phyloP scores from a whole-genome alignment of 1,140 invertebrate genomes.

The Neodiprion lecontei region DNA sequence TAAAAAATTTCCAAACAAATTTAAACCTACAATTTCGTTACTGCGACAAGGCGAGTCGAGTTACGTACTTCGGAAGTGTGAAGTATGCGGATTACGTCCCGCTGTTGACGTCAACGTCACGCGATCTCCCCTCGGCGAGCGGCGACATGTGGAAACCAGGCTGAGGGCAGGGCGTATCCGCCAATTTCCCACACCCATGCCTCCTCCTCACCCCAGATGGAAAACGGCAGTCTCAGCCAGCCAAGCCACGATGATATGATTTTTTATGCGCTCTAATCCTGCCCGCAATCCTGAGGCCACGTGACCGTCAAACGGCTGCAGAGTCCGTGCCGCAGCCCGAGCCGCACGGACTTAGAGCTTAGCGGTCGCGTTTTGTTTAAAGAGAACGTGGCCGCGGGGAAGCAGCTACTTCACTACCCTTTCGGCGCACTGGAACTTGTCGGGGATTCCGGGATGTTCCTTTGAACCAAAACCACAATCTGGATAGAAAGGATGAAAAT shows the following conservation, averaged over 20 bases:
- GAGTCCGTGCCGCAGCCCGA: neutral
- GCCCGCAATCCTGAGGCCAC: neutral
- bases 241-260: conserved; percentile 3
- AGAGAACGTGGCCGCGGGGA: neutral
- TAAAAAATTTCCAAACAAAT: too few relatives aligned
- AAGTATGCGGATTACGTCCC: too few relatives aligned
- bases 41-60: too few relatives aligned
- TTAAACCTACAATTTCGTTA: too few relatives aligned
- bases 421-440: neutral
- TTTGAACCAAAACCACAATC: neutral
- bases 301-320: conserved; percentile 4
- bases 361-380: conserved; percentile 5
- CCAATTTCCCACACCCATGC: neutral
- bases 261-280: conserved; percentile 5
- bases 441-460: neutral
- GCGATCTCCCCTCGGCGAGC: too few relatives aligned
- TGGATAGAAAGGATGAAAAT: neutral
- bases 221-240: neutral
- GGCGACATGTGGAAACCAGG: neutral
- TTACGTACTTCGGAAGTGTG: too few relatives aligned
- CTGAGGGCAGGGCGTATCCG: neutral
- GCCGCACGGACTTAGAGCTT: conserved; percentile 6
- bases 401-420: conserved; percentile 1
- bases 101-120: neutral
- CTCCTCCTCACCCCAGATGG: neutral